Evolutionary conservation across 2,797 vertebrate species (phyloP).

Genomic region (Bradypodion pumilum): DNA sequence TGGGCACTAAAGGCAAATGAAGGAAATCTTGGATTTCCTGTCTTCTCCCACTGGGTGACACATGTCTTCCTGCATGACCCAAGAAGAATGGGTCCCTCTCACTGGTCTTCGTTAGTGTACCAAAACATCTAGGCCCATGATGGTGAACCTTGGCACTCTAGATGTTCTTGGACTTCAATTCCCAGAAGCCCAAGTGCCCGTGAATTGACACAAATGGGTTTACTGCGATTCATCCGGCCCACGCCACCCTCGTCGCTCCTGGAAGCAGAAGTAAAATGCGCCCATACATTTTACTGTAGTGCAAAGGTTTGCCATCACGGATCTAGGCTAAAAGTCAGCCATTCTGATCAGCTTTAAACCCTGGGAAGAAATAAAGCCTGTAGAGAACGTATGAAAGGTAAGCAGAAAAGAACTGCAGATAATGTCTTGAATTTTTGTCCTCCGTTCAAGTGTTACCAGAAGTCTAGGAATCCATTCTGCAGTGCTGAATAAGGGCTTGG

Average conservation of each 20-base stretch:
- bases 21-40: neutral
- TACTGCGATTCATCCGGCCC: no score
- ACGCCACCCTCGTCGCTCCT: no score
- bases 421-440: neutral
- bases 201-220: no score
- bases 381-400: neutral
- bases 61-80: neutral
- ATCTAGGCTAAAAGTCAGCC: neutral
- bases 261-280: no score
- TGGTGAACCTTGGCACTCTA: no score
- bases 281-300: no score
- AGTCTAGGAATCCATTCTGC: neutral
- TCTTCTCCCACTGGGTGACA: neutral
- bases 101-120: neutral
- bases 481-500: neutral
- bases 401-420: neutral
- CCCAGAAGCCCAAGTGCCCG: no score
- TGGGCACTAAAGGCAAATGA: neutral
- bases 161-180: no score
- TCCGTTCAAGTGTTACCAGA: neutral
- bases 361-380: neutral
- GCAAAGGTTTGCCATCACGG: no score
- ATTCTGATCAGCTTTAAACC: neutral
- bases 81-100: neutral
- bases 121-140: neutral